Conservation (phyloP, 2,797 vertebrate species). For the Gephyroberyx darwinii region DNA sequence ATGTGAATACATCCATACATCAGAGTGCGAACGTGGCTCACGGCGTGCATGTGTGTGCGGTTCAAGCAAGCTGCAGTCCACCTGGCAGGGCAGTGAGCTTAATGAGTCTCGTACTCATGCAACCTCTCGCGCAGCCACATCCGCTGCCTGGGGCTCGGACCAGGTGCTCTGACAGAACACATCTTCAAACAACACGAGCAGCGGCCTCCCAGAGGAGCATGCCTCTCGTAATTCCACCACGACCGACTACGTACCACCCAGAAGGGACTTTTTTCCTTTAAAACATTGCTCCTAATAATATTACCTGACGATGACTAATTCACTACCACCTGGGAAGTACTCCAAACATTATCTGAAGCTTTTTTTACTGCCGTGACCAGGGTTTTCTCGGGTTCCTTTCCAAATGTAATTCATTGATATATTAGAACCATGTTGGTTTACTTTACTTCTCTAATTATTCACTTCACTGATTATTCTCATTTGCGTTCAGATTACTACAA, state of each 20-base stretch:
- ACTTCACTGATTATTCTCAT: not conserved
- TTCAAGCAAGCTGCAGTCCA: conserved; percentile 64
- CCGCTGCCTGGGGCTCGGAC: conserved; percentile 58
- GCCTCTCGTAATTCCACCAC: conserved; percentile 39
- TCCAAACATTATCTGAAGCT: conserved; percentile 10
- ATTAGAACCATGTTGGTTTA: conserved; percentile 24
- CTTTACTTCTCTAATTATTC: not conserved
- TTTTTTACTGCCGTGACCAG: not conserved
- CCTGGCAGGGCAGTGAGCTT: conserved; percentile 65
- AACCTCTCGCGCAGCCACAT: conserved; percentile 56
- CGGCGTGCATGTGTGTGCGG: conserved; percentile 23
- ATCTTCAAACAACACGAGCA: conserved; percentile 50
- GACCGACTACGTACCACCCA: conserved; percentile 59
- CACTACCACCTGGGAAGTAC: conserved; percentile 13
- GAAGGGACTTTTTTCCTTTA: conserved; percentile 33
- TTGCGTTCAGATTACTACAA: not conserved
- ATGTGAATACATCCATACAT: conserved; percentile 39
- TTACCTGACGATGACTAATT: conserved; percentile 12
- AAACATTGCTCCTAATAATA: conserved; percentile 21
- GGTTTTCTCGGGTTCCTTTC: conserved; percentile 21
- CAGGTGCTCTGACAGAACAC: conserved; percentile 70
- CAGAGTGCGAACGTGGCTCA: conserved; percentile 8
- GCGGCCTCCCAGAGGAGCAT: conserved; percentile 41
- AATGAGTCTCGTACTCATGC: conserved; percentile 68
- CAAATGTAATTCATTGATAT: conserved; percentile 33